Percentiles rank a stretch among this genome's conserved stretches.
These are phyloP conservation scores for Limenitis camilla DNA, from an alignment of 2,888 invertebrate genomes.

Conservation along the genomic window DNA sequence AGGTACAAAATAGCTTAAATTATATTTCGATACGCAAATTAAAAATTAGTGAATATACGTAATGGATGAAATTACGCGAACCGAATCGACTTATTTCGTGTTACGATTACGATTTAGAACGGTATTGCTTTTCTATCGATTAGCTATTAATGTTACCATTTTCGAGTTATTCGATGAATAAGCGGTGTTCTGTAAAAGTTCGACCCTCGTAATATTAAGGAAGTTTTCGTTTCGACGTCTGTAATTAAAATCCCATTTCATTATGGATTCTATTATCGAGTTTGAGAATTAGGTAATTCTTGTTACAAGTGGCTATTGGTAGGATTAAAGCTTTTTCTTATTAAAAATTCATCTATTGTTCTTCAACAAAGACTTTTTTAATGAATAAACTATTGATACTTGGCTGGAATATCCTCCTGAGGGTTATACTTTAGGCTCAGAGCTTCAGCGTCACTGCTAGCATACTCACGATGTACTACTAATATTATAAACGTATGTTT, in stretches of 20 bases:
- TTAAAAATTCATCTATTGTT: neutral
- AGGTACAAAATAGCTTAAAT: constrained; percentile 37
- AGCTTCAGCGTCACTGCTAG: no score
- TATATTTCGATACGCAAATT: constrained; percentile 46
- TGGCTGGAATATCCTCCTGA: no score
- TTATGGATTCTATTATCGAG: constrained; percentile 36
- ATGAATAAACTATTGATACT: no score
- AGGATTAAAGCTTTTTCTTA: neutral
- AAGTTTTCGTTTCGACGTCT: constrained; percentile 53
- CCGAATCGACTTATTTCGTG: constrained; percentile 47
- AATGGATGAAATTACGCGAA: constrained; percentile 60
- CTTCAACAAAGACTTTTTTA: no score
- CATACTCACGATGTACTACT: no score
- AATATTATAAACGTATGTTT: no score
- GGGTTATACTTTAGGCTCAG: no score
- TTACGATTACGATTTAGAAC: constrained; percentile 57
- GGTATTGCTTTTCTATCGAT: constrained; percentile 53
- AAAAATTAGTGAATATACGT: constrained; percentile 49
- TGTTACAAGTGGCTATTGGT: neutral
- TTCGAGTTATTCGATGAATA: constrained; percentile 48
- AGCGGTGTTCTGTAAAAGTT: constrained; percentile 53
- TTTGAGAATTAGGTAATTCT: constrained; percentile 1
- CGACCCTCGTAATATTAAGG: constrained; percentile 44
- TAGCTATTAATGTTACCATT: constrained; percentile 14
- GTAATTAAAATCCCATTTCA: constrained; percentile 61